Conservation (phyloP, 2,797 vertebrate species). For the Sebastes paucispinis region DNA sequence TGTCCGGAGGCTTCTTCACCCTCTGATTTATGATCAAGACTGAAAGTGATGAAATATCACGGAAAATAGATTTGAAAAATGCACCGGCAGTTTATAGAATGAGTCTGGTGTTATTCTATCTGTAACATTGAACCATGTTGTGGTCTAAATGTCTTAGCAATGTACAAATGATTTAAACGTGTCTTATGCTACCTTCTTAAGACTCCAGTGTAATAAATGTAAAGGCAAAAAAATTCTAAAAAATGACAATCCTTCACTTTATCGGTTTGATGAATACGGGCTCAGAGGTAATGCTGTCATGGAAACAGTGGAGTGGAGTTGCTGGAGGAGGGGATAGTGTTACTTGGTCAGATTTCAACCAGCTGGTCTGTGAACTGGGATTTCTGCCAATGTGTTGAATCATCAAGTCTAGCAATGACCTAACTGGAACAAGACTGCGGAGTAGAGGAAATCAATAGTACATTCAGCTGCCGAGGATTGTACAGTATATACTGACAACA, state of each 20-base stretch:
- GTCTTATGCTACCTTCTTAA: neutral
- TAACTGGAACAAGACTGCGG: neutral
- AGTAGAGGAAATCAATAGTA: neutral
- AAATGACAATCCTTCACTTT: neutral
- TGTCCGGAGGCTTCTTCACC: neutral
- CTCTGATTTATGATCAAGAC: neutral
- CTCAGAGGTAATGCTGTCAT: neutral
- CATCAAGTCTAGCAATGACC: neutral
- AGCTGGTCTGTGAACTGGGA: neutral
- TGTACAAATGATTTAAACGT: neutral
- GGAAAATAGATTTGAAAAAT: neutral
- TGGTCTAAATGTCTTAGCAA: too few relatives aligned
- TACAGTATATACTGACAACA: neutral
- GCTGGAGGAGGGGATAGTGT: neutral
- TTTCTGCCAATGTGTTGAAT: conserved; percentile 1
- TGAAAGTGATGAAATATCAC: neutral
- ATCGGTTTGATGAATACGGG: neutral
- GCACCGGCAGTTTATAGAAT: neutral
- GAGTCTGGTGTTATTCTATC: neutral
- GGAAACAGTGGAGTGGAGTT: neutral
- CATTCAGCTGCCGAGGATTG: neutral
- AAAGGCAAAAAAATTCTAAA: neutral
- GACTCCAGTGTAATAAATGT: neutral
- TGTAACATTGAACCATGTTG: too few relatives aligned
- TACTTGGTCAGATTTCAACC: neutral